A percentile compares a stretch with the other conserved stretches of the same genome.
These are phyloP conservation scores for Ictidomys tridecemlineatus DNA, from an alignment of 2,113 vertebrate species.

Conservation along the genomic window DNA sequence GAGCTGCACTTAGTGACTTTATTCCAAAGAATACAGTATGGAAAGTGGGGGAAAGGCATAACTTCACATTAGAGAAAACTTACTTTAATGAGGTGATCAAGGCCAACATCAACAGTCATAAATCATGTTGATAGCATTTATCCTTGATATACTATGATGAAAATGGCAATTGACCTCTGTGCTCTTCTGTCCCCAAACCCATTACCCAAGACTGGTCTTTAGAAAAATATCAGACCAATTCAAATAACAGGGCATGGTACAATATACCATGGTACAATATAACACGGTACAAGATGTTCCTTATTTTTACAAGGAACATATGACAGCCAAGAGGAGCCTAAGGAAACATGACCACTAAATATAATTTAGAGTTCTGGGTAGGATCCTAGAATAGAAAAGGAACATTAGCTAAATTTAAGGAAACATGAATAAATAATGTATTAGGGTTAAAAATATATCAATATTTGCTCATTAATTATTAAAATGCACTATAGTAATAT, in stretches of 20 bases:
- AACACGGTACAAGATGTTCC: background rate
- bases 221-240: background rate
- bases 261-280: background rate
- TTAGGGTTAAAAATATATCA: no score
- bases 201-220: background rate
- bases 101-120: background rate
- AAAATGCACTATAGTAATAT: background rate
- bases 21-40: no score
- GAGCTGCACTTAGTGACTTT: background rate
- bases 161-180: background rate
- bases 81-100: background rate
- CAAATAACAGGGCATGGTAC: background rate
- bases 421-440: no score
- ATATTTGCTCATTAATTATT: background rate
- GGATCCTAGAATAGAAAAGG: no score
- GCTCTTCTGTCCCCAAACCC: background rate
- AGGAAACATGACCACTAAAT: no score
- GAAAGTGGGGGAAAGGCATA: background rate
- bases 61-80: background rate
- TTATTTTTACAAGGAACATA: background rate
- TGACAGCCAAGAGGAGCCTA: no score
- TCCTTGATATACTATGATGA: background rate
- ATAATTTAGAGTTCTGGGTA: no score
- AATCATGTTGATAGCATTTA: background rate
- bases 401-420: no score